These are phyloP conservation scores for Microctenopoma steveboyesi DNA, from an alignment of 2,797 vertebrate genomes.

Conservation along the genomic window DNA sequence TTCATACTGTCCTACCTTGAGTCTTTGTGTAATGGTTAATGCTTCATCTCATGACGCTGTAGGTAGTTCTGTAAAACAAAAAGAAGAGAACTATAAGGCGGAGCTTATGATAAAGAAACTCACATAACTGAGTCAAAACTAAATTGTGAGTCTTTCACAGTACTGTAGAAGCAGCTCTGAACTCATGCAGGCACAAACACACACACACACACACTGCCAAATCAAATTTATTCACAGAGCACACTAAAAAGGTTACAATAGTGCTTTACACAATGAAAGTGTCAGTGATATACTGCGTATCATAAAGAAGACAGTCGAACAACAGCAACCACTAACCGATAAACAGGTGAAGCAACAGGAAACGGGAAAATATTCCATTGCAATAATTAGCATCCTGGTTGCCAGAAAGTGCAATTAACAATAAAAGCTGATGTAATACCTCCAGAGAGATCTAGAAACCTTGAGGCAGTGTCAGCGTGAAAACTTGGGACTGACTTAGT, in stretches of 20 bases:
- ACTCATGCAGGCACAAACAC: slow-evolving; percentile 9
- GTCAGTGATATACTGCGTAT: too few species aligned
- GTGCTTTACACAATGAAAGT: too few species aligned
- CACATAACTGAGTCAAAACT: slow-evolving; percentile 61
- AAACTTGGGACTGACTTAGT: neutral
- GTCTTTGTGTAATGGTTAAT: slow-evolving; percentile 24
- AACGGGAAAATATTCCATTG: too few species aligned
- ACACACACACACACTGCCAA: neutral
- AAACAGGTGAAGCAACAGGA: too few species aligned
- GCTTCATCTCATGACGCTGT: slow-evolving; percentile 25
- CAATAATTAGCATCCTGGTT: too few species aligned
- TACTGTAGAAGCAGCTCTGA: slow-evolving; percentile 28
- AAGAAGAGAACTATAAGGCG: slow-evolving; percentile 17
- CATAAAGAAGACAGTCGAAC: too few species aligned
- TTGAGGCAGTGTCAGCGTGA: neutral
- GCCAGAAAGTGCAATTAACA: too few species aligned
- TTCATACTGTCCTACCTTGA: slow-evolving; percentile 42
- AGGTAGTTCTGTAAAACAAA: slow-evolving; percentile 36
- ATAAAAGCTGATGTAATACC: too few species aligned
- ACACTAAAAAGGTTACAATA: too few species aligned
- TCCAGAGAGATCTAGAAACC: neutral
- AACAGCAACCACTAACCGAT: too few species aligned
- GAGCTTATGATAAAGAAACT: slow-evolving; percentile 17
- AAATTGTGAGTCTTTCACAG: slow-evolving; percentile 53
- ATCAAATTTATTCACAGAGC: too few species aligned